Base-by-base conservation (phyloP, 2,797 vertebrate genomes). In the Mormyrus hasselquistii region DNA sequence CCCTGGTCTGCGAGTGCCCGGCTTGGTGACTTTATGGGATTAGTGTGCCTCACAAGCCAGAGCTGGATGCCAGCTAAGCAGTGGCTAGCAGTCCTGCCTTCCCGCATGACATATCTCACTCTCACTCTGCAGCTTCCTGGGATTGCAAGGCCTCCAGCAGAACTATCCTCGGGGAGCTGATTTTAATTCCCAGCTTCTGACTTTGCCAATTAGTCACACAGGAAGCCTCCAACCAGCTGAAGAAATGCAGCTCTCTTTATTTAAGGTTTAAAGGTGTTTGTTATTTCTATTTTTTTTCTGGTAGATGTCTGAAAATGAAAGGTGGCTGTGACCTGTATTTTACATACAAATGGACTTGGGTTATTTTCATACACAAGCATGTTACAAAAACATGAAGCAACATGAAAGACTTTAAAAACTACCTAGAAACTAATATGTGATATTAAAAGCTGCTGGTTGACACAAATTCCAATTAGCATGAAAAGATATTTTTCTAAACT, bases 121-220 rank as follows among this genome's bases (percentile, higher is more conserved):
- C 29, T 44, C 34, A 65, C 59, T 47, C 38, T 73, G 57, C 14
- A 29, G 19, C 14, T 76, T 25, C 9, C 16, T 25, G 44, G 83
- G 57, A 86, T 73, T 89, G 38, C 7, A 22, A 52, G 83, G 29
- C 25, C 50, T 89, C 59, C 59, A 53, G 47, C 57, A 73, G 59
- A 25, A 53, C 41, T 53, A 44, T 65, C 34, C 83, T 50, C 59
- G 19, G 19, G 25, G 19, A 41, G 57, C 83, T 73, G 25, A 73
- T 53, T 89, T 89, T 73, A 86, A 86, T 89, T 65, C 84, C 47
- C 44, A 65, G 16, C 57, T 22, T 85, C 57, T 86, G 34, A 86
- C 59, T 69, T 62, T 38, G 50, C 22, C 88, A 86, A 86, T 86
- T 89, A 86, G 83, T 55, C 49, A 86, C 47, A 59, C 52, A 84